Conservation (phyloP, 2,888 invertebrate species). For the Esperia sulphurella region DNA sequence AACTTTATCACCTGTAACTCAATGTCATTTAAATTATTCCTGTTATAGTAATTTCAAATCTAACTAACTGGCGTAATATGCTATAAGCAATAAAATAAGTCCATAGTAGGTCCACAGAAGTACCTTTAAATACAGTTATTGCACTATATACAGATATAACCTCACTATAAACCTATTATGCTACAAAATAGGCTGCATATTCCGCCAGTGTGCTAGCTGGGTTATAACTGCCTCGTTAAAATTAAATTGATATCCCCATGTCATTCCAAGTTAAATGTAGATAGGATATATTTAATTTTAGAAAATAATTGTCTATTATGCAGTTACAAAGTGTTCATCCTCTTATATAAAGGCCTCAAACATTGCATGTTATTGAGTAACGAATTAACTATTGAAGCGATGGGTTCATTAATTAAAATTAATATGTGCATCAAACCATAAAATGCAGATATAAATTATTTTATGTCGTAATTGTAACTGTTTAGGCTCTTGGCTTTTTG, state of each 20-base stretch:
- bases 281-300: slow-evolving; percentile 35
- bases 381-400: not conserved
- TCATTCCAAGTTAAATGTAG: slow-evolving; percentile 41
- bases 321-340: slow-evolving; percentile 47
- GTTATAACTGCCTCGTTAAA: too few species aligned
- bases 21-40: too few species aligned
- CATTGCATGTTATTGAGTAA: not conserved
- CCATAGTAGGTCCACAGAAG: too few species aligned
- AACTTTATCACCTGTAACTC: too few species aligned
- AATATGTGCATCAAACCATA: not conserved
- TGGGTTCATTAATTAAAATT: not conserved
- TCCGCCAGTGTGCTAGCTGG: too few species aligned
- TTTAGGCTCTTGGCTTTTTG: not conserved
- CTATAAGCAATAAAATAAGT: too few species aligned
- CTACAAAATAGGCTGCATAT: too few species aligned
- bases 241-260: slow-evolving; percentile 18
- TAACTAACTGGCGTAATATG: too few species aligned
- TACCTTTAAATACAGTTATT: too few species aligned
- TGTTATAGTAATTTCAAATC: too few species aligned
- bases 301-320: slow-evolving; percentile 45
- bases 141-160: too few species aligned
- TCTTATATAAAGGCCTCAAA: slow-evolving; percentile 12
- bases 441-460: not conserved
- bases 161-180: too few species aligned
- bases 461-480: not conserved